These are phyloP conservation scores for Enteromius fasciolatus DNA, from an alignment of 2,797 vertebrate genomes.

Conservation along the genomic window DNA sequence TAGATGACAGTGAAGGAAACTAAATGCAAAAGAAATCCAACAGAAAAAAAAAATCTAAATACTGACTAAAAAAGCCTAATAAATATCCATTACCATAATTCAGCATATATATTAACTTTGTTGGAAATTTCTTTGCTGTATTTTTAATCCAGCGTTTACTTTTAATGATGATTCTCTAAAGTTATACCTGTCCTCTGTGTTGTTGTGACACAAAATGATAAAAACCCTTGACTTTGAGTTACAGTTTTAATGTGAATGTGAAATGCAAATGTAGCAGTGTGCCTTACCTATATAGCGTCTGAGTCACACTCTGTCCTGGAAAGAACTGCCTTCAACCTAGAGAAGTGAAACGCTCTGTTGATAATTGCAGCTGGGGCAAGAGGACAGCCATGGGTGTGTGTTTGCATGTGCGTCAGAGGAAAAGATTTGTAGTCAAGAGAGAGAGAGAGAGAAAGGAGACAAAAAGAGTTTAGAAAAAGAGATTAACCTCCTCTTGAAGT, in stretches of 20 bases:
- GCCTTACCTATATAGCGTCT: conserved; percentile 27
- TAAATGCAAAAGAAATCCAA: background rate
- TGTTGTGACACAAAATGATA: background rate
- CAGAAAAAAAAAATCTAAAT: background rate
- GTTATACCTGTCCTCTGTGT: background rate
- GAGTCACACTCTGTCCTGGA: background rate
- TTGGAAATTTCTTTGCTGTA: background rate
- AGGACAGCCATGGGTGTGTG: conserved; percentile 17
- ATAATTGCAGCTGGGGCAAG: conserved; percentile 19
- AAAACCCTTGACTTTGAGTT: background rate
- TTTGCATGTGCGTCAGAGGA: conserved; percentile 31
- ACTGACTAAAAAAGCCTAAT: background rate
- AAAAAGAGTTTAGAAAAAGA: background rate
- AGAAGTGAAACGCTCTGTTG: conserved; percentile 21
- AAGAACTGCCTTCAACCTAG: conserved; percentile 17
- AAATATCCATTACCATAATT: background rate
- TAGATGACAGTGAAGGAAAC: background rate
- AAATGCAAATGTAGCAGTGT: background rate
- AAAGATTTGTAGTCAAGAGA: background rate
- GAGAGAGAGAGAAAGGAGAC: background rate
- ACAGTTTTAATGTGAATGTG: background rate
- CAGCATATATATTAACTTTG: background rate
- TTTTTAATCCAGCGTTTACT: background rate
- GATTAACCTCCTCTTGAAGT: conserved; percentile 1
- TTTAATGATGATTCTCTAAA: background rate